These are phyloP conservation scores for Stramonita haemastoma DNA, from an alignment of 2,888 invertebrate species.

Conservation along the genomic window DNA sequence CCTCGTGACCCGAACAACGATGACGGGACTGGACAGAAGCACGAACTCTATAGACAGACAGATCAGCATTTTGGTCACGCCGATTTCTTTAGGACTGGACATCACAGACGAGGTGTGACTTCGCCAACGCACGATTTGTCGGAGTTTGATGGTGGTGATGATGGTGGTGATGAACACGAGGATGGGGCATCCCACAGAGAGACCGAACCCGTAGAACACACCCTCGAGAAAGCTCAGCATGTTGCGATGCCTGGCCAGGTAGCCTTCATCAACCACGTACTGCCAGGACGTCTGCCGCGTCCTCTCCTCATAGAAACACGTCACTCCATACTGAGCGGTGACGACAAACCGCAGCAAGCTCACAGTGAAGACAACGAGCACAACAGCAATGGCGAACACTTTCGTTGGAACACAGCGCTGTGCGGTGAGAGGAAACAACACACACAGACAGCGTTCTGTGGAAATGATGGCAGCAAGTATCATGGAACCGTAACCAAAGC, in stretches of 20 bases:
- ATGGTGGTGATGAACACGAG: slow-evolving; percentile 15
- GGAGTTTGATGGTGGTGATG: slow-evolving; percentile 29
- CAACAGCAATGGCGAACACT: background rate
- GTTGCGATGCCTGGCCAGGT: background rate
- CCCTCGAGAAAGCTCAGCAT: slow-evolving; percentile 17
- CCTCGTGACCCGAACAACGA: background rate
- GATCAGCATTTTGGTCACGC: slow-evolving; percentile 29
- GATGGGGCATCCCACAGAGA: background rate
- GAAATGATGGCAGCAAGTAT: slow-evolving; percentile 22
- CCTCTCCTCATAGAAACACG: background rate
- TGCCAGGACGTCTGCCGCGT: background rate
- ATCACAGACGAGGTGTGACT: background rate
- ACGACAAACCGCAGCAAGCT: slow-evolving; percentile 3
- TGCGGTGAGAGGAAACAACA: slow-evolving; percentile 16
- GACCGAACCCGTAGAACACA: slow-evolving; percentile 15
- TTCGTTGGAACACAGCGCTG: background rate
- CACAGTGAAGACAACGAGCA: background rate
- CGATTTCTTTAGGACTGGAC: background rate
- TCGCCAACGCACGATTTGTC: background rate
- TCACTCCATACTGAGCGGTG: slow-evolving; percentile 22
- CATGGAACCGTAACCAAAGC: slow-evolving; percentile 29
- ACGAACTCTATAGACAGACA: slow-evolving; percentile 23
- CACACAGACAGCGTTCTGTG: slow-evolving; percentile 32
- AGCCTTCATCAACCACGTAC: background rate
- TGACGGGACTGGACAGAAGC: slow-evolving; percentile 6